Evolutionary conservation across 2,797 vertebrate genomes (phyloP).

Genomic region (Gallinago stenura): DNA sequence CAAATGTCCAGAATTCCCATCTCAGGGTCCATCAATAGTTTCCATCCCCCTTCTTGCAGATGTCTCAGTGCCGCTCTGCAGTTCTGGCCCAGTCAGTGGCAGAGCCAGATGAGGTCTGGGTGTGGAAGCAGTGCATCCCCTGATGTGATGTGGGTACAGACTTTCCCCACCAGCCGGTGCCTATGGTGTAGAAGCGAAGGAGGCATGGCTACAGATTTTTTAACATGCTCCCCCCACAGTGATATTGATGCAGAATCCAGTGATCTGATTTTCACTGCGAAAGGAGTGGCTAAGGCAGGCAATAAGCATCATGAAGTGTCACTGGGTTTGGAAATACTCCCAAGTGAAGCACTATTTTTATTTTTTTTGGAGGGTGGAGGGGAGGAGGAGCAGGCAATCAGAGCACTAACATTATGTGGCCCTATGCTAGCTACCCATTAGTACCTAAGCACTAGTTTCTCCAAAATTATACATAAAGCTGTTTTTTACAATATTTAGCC

Average conservation of each 20-base stretch:
- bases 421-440: neutral
- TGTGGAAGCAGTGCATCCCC: neutral
- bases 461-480: neutral
- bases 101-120: neutral
- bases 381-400: neutral
- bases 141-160: neutral
- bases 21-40: rapidly evolving
- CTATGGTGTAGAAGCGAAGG: neutral
- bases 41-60: neutral
- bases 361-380: neutral
- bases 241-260: neutral
- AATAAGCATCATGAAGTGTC: neutral
- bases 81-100: neutral
- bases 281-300: neutral
- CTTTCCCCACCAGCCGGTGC: neutral
- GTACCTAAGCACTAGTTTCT: neutral
- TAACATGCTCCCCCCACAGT: neutral
- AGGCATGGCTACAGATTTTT: neutral
- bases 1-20: neutral
- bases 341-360: rapidly evolving
- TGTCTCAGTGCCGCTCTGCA: neutral
- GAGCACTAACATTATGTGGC: neutral
- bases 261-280: neutral
- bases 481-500: neutral
- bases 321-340: neutral